Evolutionary conservation across 1,140 invertebrate species (phyloP).

Genomic region (Musca vetustissima): DNA sequence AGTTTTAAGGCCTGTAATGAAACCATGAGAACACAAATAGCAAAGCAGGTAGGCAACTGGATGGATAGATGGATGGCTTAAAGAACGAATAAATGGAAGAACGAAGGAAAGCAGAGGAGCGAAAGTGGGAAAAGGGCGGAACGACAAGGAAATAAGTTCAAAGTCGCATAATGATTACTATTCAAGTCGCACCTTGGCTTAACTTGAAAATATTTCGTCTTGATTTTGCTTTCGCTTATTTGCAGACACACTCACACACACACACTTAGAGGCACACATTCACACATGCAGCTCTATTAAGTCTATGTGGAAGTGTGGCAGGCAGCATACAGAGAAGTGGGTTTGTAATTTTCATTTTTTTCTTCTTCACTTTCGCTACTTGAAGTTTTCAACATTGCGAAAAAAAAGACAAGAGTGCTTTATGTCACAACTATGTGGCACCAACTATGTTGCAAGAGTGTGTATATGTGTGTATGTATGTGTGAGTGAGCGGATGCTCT

Average conservation of each 20-base stretch:
- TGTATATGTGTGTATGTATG: neutral
- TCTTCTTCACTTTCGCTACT: constrained; percentile 17
- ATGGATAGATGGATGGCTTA: no score
- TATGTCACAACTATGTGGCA: neutral
- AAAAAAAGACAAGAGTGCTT: constrained; percentile 18
- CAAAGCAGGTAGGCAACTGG: no score
- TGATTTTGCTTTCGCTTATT: constrained; percentile 8
- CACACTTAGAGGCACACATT: neutral
- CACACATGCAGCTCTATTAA: no score
- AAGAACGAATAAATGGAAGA: no score
- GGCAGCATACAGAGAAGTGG: neutral
- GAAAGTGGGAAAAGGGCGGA: neutral
- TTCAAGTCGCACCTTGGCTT: constrained; percentile 16
- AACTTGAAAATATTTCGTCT: constrained; percentile 9
- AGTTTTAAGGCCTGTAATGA: no score
- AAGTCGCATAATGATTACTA: constrained; percentile 24
- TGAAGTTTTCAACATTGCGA: constrained; percentile 23
- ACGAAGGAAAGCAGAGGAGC: no score
- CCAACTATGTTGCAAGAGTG: neutral
- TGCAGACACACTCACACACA: neutral
- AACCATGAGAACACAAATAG: no score
- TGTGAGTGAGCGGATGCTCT: neutral
- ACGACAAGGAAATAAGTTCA: constrained; percentile 16
- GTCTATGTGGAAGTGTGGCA: neutral
- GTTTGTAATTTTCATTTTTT: neutral